Evolutionary conservation across 1,140 invertebrate genomes (phyloP).

Genomic region (Berghia stephanieae): DNA sequence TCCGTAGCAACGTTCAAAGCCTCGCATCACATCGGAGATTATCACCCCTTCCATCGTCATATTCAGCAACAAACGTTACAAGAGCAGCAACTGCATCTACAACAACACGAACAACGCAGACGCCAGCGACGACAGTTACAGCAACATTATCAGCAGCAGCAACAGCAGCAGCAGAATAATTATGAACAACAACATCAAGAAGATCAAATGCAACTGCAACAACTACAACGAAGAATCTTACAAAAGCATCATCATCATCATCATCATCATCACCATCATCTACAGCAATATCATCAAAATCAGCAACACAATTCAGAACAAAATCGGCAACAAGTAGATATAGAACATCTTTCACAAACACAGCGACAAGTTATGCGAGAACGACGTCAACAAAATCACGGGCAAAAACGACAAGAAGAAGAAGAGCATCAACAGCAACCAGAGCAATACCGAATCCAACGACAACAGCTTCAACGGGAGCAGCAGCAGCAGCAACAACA

Average conservation of each 20-base stretch:
- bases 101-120: neutral
- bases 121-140: neutral
- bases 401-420: constrained; percentile 10
- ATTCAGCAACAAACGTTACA: neutral
- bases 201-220: neutral
- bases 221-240: neutral
- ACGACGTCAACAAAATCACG: neutral
- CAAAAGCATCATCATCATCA: neutral
- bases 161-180: neutral
- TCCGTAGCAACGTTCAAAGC: too few species aligned
- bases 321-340: neutral
- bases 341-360: neutral
- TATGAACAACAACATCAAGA: constrained; percentile 4
- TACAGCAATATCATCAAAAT: neutral
- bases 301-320: neutral
- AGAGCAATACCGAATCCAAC: neutral
- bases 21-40: too few species aligned
- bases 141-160: neutral
- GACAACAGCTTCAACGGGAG: neutral
- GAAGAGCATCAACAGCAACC: constrained; percentile 1
- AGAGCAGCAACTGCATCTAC: neutral
- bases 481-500: constrained; percentile 11
- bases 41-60: too few species aligned
- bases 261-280: neutral
- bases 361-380: neutral